Evolutionary conservation across 1,140 invertebrate genomes (phyloP), one percentile per base, ranked within the genome.

Genomic region (Apolygus lucorum): DNA sequence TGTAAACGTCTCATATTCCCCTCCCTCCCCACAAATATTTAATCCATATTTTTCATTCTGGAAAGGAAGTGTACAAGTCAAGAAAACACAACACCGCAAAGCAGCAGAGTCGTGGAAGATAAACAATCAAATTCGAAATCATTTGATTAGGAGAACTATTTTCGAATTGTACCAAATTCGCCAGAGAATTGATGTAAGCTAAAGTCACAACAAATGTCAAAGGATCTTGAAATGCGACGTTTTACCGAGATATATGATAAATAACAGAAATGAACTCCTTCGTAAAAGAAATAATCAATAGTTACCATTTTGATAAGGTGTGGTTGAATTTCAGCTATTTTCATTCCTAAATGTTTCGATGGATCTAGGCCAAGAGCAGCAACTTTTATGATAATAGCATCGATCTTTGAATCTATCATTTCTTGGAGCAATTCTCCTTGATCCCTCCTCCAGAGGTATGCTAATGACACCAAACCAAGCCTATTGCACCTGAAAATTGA

Each of bases 1-100:
- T 14, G 95, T 98, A 78, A 99, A 94, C 28, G 95, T 96, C 82
- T 99, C 97, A 80, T 97, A 99, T 81, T 99, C 97, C 63, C 97
- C 97, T 52, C 97, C 97, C 84, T 99, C 97, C 52, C 97, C 97
- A 82, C 97, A 99, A 59, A 98, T 87, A 84, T 99, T 97, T 70
- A 98, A 81, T 22, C 95, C 94, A 82, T 95, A 99, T 80, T 96
- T 95, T 80, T 91, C 88, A 78, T 91, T 88, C 87, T 89, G 79
- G 66, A 83, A 82, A 76, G 74, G 73, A 59, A 59, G 11, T 13
- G 54, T 22, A 27, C 21, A 52, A 71, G 2, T 70, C 54, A 71
- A 49, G 63, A 26, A 62, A 62, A 70, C 26, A 70, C 29, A 28
- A 71, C 68, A 34, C 70, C 64, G 64, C 64, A 66, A 29, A 28